phyloP scores from a whole-genome alignment of 2,797 vertebrate species.

The Aotus griseimembra region DNA sequence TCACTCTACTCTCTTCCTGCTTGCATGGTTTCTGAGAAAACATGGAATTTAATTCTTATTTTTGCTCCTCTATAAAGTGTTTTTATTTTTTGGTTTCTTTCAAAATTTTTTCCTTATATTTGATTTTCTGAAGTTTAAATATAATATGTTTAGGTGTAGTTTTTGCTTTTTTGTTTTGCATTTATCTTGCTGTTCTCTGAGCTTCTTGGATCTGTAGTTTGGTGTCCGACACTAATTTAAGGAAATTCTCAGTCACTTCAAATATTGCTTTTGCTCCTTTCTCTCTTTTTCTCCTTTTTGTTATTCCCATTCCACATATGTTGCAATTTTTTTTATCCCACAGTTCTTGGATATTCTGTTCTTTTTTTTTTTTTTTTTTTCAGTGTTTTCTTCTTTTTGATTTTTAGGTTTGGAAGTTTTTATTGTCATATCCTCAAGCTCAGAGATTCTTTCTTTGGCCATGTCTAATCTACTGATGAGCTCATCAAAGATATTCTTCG shows the following conservation, averaged over 20 bases:
- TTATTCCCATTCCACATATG: neutral
- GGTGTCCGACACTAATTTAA: neutral
- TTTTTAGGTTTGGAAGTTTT: neutral
- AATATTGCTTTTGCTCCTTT: neutral
- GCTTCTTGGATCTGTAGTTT: neutral
- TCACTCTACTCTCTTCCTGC: neutral
- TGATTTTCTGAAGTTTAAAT: neutral
- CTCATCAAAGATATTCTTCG: neutral
- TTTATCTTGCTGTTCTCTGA: neutral
- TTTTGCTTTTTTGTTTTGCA: neutral
- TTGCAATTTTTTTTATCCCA: neutral
- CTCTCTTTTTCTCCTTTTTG: neutral
- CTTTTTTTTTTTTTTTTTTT: neutral
- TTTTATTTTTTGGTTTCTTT: neutral
- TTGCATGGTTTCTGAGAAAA: neutral
- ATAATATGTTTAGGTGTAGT: neutral
- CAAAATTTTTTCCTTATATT: neutral
- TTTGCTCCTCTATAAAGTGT: neutral
- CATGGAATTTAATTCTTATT: neutral
- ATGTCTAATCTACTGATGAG: neutral
- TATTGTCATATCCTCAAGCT: neutral
- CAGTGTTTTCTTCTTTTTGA: neutral
- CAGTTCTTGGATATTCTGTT: neutral
- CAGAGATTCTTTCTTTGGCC: neutral
- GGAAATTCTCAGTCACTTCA: neutral